Conservation (phyloP, 1,140 invertebrate genomes). For the Drosophila tani region DNA sequence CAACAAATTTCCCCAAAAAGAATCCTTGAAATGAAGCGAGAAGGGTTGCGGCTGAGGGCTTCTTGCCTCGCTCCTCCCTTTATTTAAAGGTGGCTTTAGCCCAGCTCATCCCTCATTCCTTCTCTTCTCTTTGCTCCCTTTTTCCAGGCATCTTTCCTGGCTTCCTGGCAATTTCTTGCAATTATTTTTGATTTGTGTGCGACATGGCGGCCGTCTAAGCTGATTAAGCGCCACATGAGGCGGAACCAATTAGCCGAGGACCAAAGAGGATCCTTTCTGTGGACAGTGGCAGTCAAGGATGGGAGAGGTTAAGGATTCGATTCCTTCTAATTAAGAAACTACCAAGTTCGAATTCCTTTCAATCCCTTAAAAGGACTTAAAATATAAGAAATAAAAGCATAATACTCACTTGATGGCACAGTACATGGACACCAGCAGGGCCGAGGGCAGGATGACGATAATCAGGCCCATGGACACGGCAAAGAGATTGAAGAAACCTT, state of each 20-base stretch:
- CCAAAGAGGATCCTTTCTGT: not conserved
- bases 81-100: slow-evolving; percentile 20
- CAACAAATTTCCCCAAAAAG: slow-evolving; percentile 16
- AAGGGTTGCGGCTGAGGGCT: slow-evolving; percentile 14
- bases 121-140: not conserved
- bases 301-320: too few relatives aligned
- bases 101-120: not conserved
- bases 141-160: too few relatives aligned
- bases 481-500: slow-evolving; percentile 68
- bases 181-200: slow-evolving; percentile 72
- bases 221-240: slow-evolving; percentile 49
- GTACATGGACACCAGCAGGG: slow-evolving; percentile 66
- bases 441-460: slow-evolving; percentile 72
- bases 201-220: slow-evolving; percentile 40
- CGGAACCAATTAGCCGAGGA: slow-evolving; percentile 37
- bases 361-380: not conserved
- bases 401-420: slow-evolving; percentile 73
- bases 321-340: too few relatives aligned
- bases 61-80: not conserved
- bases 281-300: not conserved
- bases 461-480: slow-evolving; percentile 73
- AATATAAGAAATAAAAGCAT: not conserved
- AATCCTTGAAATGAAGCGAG: slow-evolving; percentile 10
- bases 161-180: slow-evolving; percentile 51
- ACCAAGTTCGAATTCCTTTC: too few relatives aligned